Evolutionary conservation across 2,113 vertebrate genomes (phyloP), one percentile per base, ranked within the genome.

Genomic region (Poeciliopsis retropinna): DNA sequence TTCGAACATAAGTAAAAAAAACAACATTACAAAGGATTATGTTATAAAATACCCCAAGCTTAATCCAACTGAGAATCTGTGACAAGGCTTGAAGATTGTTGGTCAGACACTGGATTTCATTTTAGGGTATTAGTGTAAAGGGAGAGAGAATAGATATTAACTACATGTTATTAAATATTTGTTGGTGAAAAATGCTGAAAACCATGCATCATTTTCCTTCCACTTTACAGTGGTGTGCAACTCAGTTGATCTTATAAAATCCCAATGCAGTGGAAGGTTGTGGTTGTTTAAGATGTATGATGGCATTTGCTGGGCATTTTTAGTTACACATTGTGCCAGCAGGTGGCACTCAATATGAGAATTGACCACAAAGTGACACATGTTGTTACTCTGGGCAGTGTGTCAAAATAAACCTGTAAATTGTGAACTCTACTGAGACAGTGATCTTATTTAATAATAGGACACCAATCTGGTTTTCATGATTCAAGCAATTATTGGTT

Each of bases 301-400:
- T 17, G 5, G 44, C 41, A 44, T 51, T 51, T 51, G 47, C 47
- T 51, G 19, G 5, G 19, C 6, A 22, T 6, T 54, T 37, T 17
- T n/a, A 57, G 51, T 57, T 57, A 32, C 25, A 41, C 13, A 27
- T 1, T 57, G n/a, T 64, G 39, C 80, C 88, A 84, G 68, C 78
- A 91, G 89, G 73, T 78, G 86, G 79, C 85, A 71, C 72, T 80
- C 61, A 63, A 27, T 60, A 76, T 29, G 67, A 15, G 19, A 65
- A 22, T 15, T 61, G 64, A 64, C 44, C 11, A 4, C 25, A 10
- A 2, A 60, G 25, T 70, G 10, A 32, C 51, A 57, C 3, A 10
- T 57, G 51, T 54, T n/a, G 25, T 57, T 54, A 54, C 22, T 57
- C 6, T n/a, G 17, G 22, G 22, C 7, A 57, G 25, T 57, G 25